Percentiles rank a stretch among this genome's conserved stretches.
Evolutionary conservation across 2,797 vertebrate genomes (phyloP).

Genomic region (Hipposideros larvatus): DNA sequence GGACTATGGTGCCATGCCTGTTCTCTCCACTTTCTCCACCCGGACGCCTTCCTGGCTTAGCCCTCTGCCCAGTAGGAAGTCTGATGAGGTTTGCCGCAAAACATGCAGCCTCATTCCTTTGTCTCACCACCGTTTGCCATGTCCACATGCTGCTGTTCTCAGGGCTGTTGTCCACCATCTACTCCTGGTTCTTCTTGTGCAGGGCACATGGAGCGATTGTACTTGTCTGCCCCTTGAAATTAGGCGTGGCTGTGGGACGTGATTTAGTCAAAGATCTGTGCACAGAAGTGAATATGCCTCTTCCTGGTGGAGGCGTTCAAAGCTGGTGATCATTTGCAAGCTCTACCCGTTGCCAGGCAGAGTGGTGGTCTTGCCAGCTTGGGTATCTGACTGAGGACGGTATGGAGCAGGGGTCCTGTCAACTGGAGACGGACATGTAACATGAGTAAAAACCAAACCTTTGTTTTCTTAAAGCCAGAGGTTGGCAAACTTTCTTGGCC

Average conservation of each 20-base stretch:
- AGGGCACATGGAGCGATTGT: rapidly evolving
- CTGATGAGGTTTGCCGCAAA: not conserved
- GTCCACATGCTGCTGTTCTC: rapidly evolving
- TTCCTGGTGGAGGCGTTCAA: not conserved
- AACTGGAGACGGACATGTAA: not conserved
- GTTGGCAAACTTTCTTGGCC: not conserved
- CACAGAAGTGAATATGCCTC: not conserved
- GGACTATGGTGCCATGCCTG: not conserved
- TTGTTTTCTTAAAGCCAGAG: not conserved
- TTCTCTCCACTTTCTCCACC: not conserved
- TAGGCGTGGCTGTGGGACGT: rapidly evolving
- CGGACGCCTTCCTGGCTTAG: not conserved
- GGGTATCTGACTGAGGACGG: rapidly evolving
- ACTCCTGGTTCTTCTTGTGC: not conserved
- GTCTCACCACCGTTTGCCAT: not conserved
- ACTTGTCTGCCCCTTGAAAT: not conserved
- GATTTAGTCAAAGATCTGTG: not conserved
- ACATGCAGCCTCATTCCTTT: not conserved
- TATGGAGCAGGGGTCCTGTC: not conserved
- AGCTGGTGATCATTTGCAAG: too few relatives aligned
- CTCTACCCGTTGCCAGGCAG: not conserved
- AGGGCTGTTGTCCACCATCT: rapidly evolving
- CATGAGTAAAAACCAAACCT: not conserved
- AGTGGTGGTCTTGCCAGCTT: not conserved
- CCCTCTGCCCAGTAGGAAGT: not conserved